Evolutionary conservation across 2,888 invertebrate genomes (phyloP).

Genomic region (Catocala fraxini): DNA sequence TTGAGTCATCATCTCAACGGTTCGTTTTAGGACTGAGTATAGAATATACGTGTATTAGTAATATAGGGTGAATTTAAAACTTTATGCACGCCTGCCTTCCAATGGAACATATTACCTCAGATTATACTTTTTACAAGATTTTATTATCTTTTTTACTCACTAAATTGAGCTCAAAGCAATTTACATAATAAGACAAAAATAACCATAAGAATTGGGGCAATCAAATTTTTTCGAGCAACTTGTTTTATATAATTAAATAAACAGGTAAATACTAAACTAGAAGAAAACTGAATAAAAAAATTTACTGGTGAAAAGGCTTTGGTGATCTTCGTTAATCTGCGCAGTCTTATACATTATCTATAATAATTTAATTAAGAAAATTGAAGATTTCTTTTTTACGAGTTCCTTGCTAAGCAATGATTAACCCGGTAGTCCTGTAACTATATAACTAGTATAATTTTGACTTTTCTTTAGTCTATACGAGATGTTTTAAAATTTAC

Average conservation of each 20-base stretch:
- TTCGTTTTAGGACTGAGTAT: conserved; percentile 4
- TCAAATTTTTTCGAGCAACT: conserved; percentile 16
- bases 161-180: conserved; percentile 15
- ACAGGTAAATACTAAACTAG: not conserved
- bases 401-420: not conserved
- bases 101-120: conserved; percentile 25
- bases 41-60: conserved; percentile 28
- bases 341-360: too few relatives aligned
- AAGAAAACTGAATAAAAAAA: not conserved
- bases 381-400: too few relatives aligned
- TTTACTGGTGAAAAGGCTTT: not conserved
- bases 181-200: conserved; percentile 13
- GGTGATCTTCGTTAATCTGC: too few relatives aligned
- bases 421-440: not conserved
- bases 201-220: conserved; percentile 22
- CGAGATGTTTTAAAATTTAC: too few relatives aligned
- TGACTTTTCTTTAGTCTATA: not conserved
- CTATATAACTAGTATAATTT: not conserved
- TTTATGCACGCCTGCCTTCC: conserved; percentile 49
- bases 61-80: conserved; percentile 12
- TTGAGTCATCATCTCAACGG: not conserved
- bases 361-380: too few relatives aligned
- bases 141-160: conserved; percentile 5
- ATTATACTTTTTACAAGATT: conserved; percentile 8
- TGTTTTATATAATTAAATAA: not conserved